A percentile compares a stretch with the other conserved stretches of the same genome.
Conservation (phyloP, 2,113 vertebrate genomes). For the Terrapene triunguis region DNA sequence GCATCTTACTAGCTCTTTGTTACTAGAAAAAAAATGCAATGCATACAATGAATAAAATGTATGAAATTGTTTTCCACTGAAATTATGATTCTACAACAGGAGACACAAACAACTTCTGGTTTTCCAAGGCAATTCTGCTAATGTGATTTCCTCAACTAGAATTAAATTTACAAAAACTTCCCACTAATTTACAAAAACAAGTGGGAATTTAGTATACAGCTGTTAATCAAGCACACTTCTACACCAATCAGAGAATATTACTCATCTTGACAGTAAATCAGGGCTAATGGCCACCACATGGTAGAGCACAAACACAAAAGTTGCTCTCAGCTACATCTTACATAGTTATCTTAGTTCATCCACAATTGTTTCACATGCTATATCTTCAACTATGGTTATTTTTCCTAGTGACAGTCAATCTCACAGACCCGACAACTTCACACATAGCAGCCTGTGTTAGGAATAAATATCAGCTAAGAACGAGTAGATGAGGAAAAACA, state of each 20-base stretch:
- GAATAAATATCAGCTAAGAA: constrained; percentile 40
- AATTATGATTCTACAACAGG: constrained; percentile 12
- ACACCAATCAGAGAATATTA: neutral
- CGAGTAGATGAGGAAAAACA: neutral
- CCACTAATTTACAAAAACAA: constrained; percentile 6
- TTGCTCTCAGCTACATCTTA: neutral
- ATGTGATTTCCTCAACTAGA: constrained; percentile 17
- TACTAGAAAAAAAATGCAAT: neutral
- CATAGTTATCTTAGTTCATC: neutral
- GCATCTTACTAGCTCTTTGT: neutral
- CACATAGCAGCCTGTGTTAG: neutral
- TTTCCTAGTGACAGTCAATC: constrained; percentile 1
- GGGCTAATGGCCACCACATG: neutral
- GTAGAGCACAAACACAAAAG: neutral
- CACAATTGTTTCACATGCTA: neutral
- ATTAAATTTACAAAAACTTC: fast-evolving
- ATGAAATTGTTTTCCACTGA: neutral
- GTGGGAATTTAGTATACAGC: neutral
- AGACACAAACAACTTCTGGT: constrained; percentile 22
- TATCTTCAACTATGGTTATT: neutral
- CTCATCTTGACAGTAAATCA: neutral
- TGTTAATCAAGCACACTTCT: neutral
- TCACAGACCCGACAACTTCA: neutral
- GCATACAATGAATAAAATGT: neutral
- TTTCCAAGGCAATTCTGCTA: neutral